Conservation (phyloP, 2,888 invertebrate genomes). For the Coleophora deauratella region DNA sequence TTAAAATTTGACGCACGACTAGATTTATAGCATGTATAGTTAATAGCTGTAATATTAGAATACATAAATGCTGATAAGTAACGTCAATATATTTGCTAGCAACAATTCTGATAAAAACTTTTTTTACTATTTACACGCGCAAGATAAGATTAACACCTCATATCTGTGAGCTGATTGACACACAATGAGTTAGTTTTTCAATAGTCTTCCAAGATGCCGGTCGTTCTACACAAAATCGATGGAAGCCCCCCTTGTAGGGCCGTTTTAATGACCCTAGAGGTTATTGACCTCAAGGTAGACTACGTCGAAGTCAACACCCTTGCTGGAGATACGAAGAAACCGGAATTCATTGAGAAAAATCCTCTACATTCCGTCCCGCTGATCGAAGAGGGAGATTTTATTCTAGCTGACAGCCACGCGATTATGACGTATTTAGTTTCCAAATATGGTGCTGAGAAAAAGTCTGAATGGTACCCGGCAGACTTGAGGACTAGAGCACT, state of each 20-base stretch:
- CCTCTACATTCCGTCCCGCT: conserved; percentile 33
- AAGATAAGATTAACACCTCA: no score
- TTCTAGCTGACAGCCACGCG: conserved; percentile 34
- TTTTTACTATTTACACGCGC: no score
- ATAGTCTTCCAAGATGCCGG: conserved; percentile 21
- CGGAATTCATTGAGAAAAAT: conserved; percentile 34
- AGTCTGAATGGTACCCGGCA: conserved; percentile 28
- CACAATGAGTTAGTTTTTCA: not conserved
- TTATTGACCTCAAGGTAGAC: conserved; percentile 27
- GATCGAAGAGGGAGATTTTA: conserved; percentile 36
- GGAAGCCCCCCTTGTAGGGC: conserved; percentile 31
- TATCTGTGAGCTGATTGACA: no score
- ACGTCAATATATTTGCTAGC: no score
- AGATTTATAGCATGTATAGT: no score
- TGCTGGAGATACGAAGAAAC: conserved; percentile 20
- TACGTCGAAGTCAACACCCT: conserved; percentile 20
- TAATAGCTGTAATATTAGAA: no score
- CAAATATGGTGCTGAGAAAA: conserved; percentile 34
- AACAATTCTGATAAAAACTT: no score
- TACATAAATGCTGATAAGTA: no score
- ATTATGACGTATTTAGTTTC: conserved; percentile 36
- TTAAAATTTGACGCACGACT: no score
- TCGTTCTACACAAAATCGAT: conserved; percentile 26
- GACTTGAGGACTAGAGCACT: conserved; percentile 27
- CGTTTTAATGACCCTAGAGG: conserved; percentile 28